Conservation (phyloP, 2,888 invertebrate species). For the Fissipunctia ypsillon region DNA sequence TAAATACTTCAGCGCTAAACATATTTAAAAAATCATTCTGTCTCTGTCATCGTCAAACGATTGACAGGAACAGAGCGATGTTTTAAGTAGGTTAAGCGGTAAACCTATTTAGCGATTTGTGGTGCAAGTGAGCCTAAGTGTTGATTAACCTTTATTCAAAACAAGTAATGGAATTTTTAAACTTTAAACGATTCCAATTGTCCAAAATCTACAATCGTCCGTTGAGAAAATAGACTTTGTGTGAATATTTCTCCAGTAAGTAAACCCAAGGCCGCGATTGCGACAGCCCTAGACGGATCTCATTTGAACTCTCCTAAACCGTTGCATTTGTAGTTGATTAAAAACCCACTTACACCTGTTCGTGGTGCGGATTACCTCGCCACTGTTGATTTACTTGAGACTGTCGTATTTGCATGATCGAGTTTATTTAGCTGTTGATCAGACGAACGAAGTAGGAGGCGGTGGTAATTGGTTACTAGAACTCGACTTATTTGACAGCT, state of each 20-base stretch:
- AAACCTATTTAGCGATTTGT: not conserved
- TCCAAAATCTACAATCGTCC: not conserved
- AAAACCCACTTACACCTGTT: slow-evolving; percentile 68
- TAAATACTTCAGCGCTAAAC: not conserved
- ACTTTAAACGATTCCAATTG: not conserved
- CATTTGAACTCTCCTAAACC: slow-evolving; percentile 66
- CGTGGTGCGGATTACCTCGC: slow-evolving; percentile 58
- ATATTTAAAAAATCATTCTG: not conserved
- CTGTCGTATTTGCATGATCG: slow-evolving; percentile 50
- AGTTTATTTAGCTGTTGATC: slow-evolving; percentile 52
- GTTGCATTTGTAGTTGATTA: slow-evolving; percentile 74
- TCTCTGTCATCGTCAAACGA: not conserved
- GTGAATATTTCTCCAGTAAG: not conserved
- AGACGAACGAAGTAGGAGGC: slow-evolving; percentile 10
- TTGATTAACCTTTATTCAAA: not conserved
- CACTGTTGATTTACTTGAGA: slow-evolving; percentile 56
- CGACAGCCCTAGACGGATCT: slow-evolving; percentile 61
- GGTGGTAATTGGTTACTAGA: slow-evolving; percentile 11
- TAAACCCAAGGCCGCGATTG: not conserved
- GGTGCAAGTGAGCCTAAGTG: not conserved
- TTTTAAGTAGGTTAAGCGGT: not conserved
- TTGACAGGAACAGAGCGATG: not conserved
- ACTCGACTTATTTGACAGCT: not conserved
- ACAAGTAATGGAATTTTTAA: not conserved
- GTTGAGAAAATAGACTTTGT: not conserved